Percentiles rank a stretch among this genome's conserved stretches.
Conservation (phyloP, 2,113 vertebrate species). For the Tilapia sparmanii region DNA sequence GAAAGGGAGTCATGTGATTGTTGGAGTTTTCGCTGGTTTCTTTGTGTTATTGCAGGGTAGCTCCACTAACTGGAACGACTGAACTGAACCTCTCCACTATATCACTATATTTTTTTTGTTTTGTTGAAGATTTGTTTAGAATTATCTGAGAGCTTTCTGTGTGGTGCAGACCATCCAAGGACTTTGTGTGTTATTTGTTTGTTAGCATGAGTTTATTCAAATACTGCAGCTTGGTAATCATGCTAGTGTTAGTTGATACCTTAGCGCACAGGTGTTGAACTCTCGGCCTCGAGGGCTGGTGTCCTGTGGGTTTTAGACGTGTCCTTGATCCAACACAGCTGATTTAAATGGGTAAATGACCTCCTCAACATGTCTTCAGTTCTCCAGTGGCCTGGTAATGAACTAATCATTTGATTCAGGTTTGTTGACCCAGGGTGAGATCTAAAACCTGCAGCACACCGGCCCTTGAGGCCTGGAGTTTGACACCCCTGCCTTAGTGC, state of each 20-base stretch:
- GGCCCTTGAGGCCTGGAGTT: not conserved
- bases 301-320: rapidly evolving
- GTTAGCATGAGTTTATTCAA: not conserved
- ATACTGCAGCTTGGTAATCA: not conserved
- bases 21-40: not conserved
- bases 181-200: not conserved
- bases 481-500: rapidly evolving
- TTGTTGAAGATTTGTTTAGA: not conserved
- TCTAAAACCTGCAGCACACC: not conserved
- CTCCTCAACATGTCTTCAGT: rapidly evolving
- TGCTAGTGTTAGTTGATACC: not conserved
- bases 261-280: not conserved
- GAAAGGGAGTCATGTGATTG: not conserved
- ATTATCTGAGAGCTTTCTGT: not conserved
- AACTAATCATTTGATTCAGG: rapidly evolving
- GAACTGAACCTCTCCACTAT: not conserved
- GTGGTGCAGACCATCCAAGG: rapidly evolving
- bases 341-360: rapidly evolving
- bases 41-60: not conserved
- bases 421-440: rapidly evolving
- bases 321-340: not conserved
- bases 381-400: rapidly evolving
- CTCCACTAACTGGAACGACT: not conserved
- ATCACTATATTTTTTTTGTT: not conserved
- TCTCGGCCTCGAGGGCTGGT: rapidly evolving